These are phyloP conservation scores for Eidolon dupreanum DNA, from an alignment of 2,797 vertebrate genomes.

Conservation along the genomic window DNA sequence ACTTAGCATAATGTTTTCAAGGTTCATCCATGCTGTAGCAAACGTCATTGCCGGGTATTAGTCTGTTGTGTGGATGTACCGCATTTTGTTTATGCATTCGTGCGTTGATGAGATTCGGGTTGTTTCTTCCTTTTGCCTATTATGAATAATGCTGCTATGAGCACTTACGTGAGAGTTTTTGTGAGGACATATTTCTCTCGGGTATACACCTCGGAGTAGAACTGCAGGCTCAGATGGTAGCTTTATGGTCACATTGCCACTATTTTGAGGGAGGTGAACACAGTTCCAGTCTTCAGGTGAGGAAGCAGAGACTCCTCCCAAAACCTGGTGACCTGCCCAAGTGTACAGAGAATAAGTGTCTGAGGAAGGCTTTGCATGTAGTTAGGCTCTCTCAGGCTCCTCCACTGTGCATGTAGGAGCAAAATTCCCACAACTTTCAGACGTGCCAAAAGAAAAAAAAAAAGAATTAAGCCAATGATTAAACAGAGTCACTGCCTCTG, in stretches of 20 bases:
- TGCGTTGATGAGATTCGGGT: neutral
- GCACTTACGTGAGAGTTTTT: accelerated
- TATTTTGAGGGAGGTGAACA: neutral
- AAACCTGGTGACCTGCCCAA: neutral
- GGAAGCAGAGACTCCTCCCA: neutral
- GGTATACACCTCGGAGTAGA: neutral
- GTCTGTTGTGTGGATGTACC: neutral
- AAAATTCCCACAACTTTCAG: neutral
- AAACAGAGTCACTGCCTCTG: neutral
- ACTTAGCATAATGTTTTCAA: neutral
- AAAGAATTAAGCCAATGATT: neutral
- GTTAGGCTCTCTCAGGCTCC: neutral
- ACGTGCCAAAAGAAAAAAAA: neutral
- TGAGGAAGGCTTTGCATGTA: neutral
- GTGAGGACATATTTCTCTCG: neutral
- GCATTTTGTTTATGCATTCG: no score
- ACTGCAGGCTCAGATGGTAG: neutral
- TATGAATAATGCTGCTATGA: neutral
- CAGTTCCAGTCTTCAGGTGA: neutral
- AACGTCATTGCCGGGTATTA: neutral
- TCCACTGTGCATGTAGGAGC: neutral
- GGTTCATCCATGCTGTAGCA: accelerated
- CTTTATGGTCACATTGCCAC: neutral
- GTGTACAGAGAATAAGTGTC: neutral
- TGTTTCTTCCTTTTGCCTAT: neutral